Base-by-base conservation (phyloP, 2,113 vertebrate species). In the Pomatorhinus ruficollis region DNA sequence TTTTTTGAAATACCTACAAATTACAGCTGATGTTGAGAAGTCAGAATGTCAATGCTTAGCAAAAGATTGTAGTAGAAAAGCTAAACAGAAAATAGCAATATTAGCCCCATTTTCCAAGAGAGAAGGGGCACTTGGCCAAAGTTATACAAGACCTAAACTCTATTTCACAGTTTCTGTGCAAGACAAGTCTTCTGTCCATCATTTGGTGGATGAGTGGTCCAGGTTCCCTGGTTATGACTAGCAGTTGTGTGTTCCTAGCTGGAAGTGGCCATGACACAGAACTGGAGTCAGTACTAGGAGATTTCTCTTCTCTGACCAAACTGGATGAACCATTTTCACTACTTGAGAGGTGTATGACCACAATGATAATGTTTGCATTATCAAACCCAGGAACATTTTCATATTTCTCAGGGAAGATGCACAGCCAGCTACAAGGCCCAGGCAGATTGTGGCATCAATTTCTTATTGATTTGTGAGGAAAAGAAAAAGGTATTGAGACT, bases 281-380 rank as follows among this genome's bases (percentile, higher is more conserved):
- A 44, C 15, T 54, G 28, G 44, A 39, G 19, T 30, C 59, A 52
- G 22, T 35, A 44, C 12, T 53, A 54, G 31, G 16, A 21, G 28
- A 44, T 44, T 90, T 65, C 27, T 69, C 10, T 77, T 56, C 54
- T 77, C 42, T 84, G 45, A 35, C 14, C 22, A 72, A 45, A 59
- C 12, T 18, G 22, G 5, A 24, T 49, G 33, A 80, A 80, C 19
- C 22, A 28, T 68, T 86, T 86, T 72, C 31, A 30, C 44, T 59
- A 31, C 20, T 15, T 60, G 30, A 69, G 13, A 25, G 20, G 6
- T 6, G 3, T 71, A 40, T 49, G 31, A 49, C 25, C 0, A 3
- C 44, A 63, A 30, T 0, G 0, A n/a, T 23, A 30, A 53, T 30
- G 22, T 53, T 89, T 70, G 44, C 23, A 15, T 56, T 70, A 57